phyloP scores from a whole-genome alignment of 2,797 vertebrate genomes.

The Lerista edwardsae region DNA sequence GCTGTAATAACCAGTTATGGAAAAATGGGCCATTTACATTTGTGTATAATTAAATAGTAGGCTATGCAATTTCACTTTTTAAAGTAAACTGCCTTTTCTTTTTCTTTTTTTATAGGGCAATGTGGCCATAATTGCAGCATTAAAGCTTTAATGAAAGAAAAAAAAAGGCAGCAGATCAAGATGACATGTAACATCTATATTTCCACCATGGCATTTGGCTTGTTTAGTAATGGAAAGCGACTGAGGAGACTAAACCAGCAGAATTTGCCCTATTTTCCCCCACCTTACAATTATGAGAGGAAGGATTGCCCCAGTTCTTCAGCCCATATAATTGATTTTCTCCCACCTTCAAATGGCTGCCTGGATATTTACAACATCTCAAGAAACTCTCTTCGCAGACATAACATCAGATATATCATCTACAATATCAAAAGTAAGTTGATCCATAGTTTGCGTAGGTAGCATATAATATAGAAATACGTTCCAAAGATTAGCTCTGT shows the following conservation, averaged over 20 bases:
- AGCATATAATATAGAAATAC: constrained; percentile 55
- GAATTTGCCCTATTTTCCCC: constrained; percentile 76
- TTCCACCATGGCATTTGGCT: constrained; percentile 75
- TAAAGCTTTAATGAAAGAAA: constrained; percentile 86
- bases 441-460: constrained; percentile 30
- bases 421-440: constrained; percentile 60
- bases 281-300: constrained; percentile 69
- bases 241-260: constrained; percentile 81
- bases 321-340: constrained; percentile 77
- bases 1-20: constrained; percentile 88
- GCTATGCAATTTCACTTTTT: constrained; percentile 87
- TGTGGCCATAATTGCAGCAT: constrained; percentile 84
- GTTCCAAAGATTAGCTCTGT: neutral
- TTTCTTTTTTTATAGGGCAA: constrained; percentile 84
- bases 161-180: constrained; percentile 80
- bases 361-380: constrained; percentile 59
- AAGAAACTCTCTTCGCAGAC: constrained; percentile 57
- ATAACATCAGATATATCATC: constrained; percentile 62
- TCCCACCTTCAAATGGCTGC: constrained; percentile 75
- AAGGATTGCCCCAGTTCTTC: constrained; percentile 77
- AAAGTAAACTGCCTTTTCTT: constrained; percentile 85
- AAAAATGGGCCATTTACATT: constrained; percentile 87
- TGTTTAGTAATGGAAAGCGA: constrained; percentile 82
- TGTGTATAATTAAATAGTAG: constrained; percentile 89
- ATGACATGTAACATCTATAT: constrained; percentile 79